Base-by-base conservation (phyloP, 2,888 invertebrate species). In the Erebia epiphron region DNA sequence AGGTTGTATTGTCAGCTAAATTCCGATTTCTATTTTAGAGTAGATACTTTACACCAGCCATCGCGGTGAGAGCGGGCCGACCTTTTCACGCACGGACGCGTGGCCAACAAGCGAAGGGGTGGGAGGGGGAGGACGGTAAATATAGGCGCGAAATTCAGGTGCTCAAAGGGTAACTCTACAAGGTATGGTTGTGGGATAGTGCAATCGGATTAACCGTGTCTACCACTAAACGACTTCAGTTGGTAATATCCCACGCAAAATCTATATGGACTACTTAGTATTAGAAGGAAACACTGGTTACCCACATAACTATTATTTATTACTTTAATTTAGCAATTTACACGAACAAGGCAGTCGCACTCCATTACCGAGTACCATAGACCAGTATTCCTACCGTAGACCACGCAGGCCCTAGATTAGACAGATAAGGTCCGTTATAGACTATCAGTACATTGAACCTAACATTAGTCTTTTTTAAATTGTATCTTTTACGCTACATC, bases 1-100 rank as follows among this genome's bases (percentile, higher is more conserved):
- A 58, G 18, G 41, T 52, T 18, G 35, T 41, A n/a, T 52, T 61
- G 18, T 57, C 26, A 49, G n/a, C 35, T 14, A 60, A 60, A 60
- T 41, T 63, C 72, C 64, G 71, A 69, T 75, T 73, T 67, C 67
- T 74, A 73, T 75, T 73, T 67, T 67, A 49, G 66, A 71, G 57
- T 70, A 54, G 54, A 10, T 54, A 61, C 62, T 68, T 73, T 58
- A 69, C 67, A 67, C 41, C 69, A 58, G 54, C 14, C 21, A 43
- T 60, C 49, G 69, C 58, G 66, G 72, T 64, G 41, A 66, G 46
- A 46, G 50, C 78, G 78, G 78, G 75, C 72, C 79, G 79, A 85
- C 87, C 87, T 85, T 87, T 88, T 84, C 82, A 86, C 84, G 86
- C 86, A 80, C 81, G 86, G 78, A 77, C 83, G 80, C 85, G 81